These are phyloP conservation scores for Phragmatobia fuliginosa DNA, from an alignment of 2,888 invertebrate genomes.

Conservation along the genomic window DNA sequence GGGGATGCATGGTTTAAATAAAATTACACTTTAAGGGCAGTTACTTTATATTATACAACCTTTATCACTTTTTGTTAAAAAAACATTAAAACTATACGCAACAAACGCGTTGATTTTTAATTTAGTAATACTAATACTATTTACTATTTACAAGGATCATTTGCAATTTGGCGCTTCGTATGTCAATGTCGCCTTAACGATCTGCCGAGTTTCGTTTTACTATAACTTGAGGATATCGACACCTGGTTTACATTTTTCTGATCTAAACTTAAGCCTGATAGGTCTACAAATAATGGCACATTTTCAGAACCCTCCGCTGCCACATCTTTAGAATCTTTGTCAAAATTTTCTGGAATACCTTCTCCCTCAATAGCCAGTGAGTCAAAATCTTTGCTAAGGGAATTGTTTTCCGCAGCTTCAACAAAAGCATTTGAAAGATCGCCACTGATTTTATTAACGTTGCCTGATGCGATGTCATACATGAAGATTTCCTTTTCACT, in stretches of 20 bases:
- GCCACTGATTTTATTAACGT: slow-evolving; percentile 92
- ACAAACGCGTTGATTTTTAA: slow-evolving; percentile 79
- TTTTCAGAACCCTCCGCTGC: slow-evolving; percentile 79
- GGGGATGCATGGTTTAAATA: slow-evolving; percentile 32
- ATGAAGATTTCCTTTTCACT: slow-evolving; percentile 93
- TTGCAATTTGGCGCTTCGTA: slow-evolving; percentile 59
- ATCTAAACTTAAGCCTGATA: slow-evolving; percentile 78
- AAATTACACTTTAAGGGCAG: slow-evolving; percentile 59
- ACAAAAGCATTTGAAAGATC: slow-evolving; percentile 94
- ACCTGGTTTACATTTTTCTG: slow-evolving; percentile 74
- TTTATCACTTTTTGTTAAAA: slow-evolving; percentile 81
- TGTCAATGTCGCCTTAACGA: slow-evolving; percentile 77
- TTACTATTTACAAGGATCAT: slow-evolving; percentile 79
- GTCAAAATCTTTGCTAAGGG: slow-evolving; percentile 88
- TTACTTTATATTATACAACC: slow-evolving; percentile 84
- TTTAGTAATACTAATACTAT: slow-evolving; percentile 83
- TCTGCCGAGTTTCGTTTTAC: slow-evolving; percentile 84
- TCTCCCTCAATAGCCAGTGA: slow-evolving; percentile 85
- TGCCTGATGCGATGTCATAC: slow-evolving; percentile 92
- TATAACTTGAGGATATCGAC: slow-evolving; percentile 83
- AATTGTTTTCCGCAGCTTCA: slow-evolving; percentile 95
- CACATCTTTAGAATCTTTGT: slow-evolving; percentile 61
- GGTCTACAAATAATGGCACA: slow-evolving; percentile 84
- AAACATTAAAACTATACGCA: slow-evolving; percentile 75
- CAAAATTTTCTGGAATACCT: slow-evolving; percentile 78